These are phyloP conservation scores for Coptodon rendalli DNA, from an alignment of 2,113 vertebrate genomes.

Conservation along the genomic window DNA sequence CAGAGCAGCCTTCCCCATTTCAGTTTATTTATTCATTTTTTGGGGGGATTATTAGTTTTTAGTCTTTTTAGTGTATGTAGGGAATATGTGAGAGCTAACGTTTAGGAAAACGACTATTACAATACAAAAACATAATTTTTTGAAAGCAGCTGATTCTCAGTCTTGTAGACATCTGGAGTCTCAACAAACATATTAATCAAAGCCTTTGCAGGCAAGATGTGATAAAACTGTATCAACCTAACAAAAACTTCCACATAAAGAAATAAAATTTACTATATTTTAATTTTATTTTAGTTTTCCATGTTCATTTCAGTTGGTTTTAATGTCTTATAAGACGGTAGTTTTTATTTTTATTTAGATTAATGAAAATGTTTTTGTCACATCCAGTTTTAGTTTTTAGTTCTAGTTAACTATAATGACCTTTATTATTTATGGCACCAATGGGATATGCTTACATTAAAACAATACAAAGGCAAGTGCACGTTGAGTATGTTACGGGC, in stretches of 20 bases:
- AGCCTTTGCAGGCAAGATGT: neutral
- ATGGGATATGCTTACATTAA: neutral
- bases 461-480: neutral
- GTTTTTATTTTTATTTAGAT: neutral
- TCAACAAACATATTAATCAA: neutral
- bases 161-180: neutral
- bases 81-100: neutral
- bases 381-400: neutral
- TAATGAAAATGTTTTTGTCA: neutral
- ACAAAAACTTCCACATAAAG: neutral
- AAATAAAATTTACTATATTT: neutral
- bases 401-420: neutral
- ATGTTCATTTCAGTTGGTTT: neutral
- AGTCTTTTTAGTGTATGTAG: neutral
- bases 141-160: neutral
- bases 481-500: fast-evolving
- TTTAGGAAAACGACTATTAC: neutral
- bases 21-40: neutral
- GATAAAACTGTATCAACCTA: neutral
- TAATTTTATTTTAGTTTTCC: neutral
- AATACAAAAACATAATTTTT: neutral
- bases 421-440: neutral
- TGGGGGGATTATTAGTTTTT: neutral
- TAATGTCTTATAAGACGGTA: neutral
- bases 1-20: neutral